Base-by-base conservation (phyloP, 2,113 vertebrate genomes). In the Acrocephalus arundinaceus region DNA sequence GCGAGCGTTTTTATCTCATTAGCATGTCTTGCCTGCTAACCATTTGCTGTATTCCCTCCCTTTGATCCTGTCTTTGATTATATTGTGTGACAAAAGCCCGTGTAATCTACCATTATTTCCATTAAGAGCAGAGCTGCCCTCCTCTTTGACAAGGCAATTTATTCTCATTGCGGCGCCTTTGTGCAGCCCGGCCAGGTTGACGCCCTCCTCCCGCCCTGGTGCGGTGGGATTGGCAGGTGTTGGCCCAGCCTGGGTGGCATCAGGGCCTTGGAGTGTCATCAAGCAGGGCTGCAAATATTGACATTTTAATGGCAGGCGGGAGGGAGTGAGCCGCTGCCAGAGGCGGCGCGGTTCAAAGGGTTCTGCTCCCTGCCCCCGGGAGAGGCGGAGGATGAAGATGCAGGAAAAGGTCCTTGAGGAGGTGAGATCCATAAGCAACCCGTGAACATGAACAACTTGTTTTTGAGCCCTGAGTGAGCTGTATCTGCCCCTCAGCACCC, bases 91-190 rank as follows among this genome's bases (percentile, higher is more conserved):
- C 97, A 97, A 93, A 94, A 95, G 94, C 97, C 97, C 95, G 86
- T 97, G 97, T 97, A 96, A 97, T 98, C 97, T 97, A 94, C 96
- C 96, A 98, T 98, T 98, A 98, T 97, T 98, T 97, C 98, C 97
- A 97, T 98, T 98, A 98, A 97, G 96, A 97, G 96, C 95, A 58
- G 96, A 95, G 95, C 97, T 97, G 97, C 95, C 97, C 92, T 97
- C 94, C 93, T 85, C 96, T 96, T 86, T 98, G 98, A 97, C 97
- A 98, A 98, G 96, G 96, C 96, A 97, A 98, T 98, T 98, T 97
- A 78, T 97, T 94, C 96, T 91, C 96, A 93, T 94, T 77, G 89
- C 51, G 8, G 70, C 11, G 89, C 76, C 91, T 98, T 97, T 96
- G 96, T 95, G 91, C 79, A 81, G 84, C 70, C 89, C 70, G 91